phyloP scores from a whole-genome alignment of 2,888 invertebrate genomes.

The Sericinus montela region DNA sequence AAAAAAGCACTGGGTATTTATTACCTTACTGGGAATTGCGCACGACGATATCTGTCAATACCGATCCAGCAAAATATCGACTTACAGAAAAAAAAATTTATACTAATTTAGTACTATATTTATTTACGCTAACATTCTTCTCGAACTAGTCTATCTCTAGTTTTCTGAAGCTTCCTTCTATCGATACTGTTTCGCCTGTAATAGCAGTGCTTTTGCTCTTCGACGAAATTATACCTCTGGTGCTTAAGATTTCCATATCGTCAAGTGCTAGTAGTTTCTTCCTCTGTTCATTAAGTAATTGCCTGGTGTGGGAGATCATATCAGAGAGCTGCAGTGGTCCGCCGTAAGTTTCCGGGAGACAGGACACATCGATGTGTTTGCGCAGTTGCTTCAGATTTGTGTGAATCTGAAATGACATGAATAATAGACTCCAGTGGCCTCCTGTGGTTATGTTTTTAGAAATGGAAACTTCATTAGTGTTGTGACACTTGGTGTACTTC shows the following conservation, averaged over 20 bases:
- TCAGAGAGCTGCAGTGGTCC: slow-evolving; percentile 84
- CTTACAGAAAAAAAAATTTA: not conserved
- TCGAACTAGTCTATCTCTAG: slow-evolving; percentile 82
- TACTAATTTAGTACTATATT: not conserved
- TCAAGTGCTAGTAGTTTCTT: slow-evolving; percentile 80
- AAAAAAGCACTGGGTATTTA: too few relatives aligned
- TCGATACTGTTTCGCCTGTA: slow-evolving; percentile 40
- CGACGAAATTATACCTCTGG: slow-evolving; percentile 71
- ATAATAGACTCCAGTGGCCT: too few relatives aligned
- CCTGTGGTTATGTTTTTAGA: too few relatives aligned
- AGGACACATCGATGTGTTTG: slow-evolving; percentile 78
- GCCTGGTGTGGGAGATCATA: slow-evolving; percentile 85
- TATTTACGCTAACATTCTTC: slow-evolving; percentile 8
- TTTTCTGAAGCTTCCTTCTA: slow-evolving; percentile 84
- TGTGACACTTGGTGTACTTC: too few relatives aligned
- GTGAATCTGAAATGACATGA: slow-evolving; percentile 67
- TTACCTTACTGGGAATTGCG: too few relatives aligned
- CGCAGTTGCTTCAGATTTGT: slow-evolving; percentile 79
- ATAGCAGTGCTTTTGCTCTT: slow-evolving; percentile 40
- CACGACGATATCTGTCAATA: too few relatives aligned
- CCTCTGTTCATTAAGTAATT: slow-evolving; percentile 80
- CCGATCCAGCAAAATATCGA: not conserved
- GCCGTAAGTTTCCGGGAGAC: slow-evolving; percentile 86
- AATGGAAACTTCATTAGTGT: too few relatives aligned
- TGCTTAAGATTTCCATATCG: slow-evolving; percentile 82